These are phyloP conservation scores for Phalloptychus januarius DNA, from an alignment of 2,797 vertebrate species.

Conservation along the genomic window DNA sequence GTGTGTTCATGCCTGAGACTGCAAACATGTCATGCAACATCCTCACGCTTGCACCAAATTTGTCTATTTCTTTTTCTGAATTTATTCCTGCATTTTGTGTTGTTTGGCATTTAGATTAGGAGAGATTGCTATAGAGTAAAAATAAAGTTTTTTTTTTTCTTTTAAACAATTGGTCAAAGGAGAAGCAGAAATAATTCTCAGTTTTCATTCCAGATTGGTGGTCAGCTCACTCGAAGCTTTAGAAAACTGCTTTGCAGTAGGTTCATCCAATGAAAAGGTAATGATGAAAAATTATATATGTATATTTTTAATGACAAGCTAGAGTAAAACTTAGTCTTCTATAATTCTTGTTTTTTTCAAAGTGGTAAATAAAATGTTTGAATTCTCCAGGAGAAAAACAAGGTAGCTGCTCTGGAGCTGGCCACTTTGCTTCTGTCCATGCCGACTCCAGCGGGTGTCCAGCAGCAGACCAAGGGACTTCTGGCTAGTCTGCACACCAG, in stretches of 20 bases:
- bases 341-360: background rate
- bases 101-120: conserved; percentile 64
- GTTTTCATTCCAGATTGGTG: conserved; percentile 87
- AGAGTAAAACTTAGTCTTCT: background rate
- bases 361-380: conserved; percentile 22
- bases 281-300: conserved; percentile 24
- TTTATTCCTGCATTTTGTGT: conserved; percentile 62
- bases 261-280: conserved; percentile 94
- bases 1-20: conserved; percentile 68
- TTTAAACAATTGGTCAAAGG: conserved; percentile 2
- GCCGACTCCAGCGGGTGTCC: conserved; percentile 94
- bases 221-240: conserved; percentile 97
- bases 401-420: conserved; percentile 90
- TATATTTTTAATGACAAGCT: background rate
- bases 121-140: conserved; percentile 45
- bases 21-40: conserved; percentile 70
- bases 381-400: conserved; percentile 90
- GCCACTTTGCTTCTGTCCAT: conserved; percentile 94
- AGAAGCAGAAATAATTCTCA: conserved; percentile 35
- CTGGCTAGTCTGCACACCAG: conserved; percentile 96
- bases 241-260: conserved; percentile 97
- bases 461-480: conserved; percentile 98
- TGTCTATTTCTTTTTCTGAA: conserved; percentile 27
- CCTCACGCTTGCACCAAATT: conserved; percentile 40
- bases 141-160: conserved; percentile 10